These are phyloP conservation scores for Alentia gelatinosa DNA, from an alignment of 2,888 invertebrate species.

Conservation along the genomic window DNA sequence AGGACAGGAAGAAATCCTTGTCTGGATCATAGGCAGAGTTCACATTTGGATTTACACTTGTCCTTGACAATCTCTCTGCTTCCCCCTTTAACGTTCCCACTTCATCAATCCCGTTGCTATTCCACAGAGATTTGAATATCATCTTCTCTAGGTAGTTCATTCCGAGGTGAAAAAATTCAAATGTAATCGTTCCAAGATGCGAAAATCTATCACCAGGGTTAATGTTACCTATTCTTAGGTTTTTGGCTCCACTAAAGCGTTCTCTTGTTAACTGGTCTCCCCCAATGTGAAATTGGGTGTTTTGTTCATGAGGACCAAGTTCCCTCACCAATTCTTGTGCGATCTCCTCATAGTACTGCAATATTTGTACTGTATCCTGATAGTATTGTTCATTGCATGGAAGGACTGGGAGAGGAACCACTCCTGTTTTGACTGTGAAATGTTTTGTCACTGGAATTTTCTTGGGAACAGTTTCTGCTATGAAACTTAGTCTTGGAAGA, in stretches of 20 bases:
- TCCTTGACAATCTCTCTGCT: background rate
- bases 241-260: background rate
- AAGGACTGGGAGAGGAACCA: background rate
- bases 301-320: background rate
- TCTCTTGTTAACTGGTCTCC: slow-evolving; percentile 29
- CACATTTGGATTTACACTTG: background rate
- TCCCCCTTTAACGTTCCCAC: background rate
- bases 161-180: slow-evolving; percentile 13
- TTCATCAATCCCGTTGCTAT: background rate
- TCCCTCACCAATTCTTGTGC: background rate
- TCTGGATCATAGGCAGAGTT: background rate
- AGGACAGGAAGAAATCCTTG: background rate
- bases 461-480: background rate
- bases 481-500: background rate
- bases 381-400: background rate
- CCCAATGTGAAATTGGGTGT: background rate
- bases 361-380: background rate
- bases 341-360: background rate
- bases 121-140: background rate
- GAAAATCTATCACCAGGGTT: background rate
- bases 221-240: background rate
- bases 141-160: background rate
- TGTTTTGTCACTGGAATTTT: background rate
- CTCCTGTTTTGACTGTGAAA: background rate
- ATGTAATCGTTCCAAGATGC: background rate